Conservation (phyloP, 2,113 vertebrate genomes). For the Nibea albiflora region DNA sequence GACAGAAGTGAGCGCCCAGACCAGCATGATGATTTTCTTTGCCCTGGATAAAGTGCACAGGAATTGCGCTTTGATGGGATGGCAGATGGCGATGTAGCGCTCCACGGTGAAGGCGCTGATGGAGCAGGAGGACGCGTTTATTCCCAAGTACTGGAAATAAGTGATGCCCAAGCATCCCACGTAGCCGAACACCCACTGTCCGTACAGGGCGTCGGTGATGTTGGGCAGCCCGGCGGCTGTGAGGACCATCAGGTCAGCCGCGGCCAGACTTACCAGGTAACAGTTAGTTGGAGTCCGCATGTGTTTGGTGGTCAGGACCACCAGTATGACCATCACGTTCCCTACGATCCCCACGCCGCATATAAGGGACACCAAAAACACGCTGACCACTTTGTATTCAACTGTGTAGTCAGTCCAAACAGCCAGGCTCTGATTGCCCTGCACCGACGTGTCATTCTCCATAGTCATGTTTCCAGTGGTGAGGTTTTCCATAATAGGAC, state of each 20-base stretch:
- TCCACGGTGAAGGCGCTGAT: slow-evolving; percentile 98
- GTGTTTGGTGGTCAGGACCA: slow-evolving; percentile 96
- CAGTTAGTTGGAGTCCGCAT: slow-evolving; percentile 99
- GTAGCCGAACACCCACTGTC: slow-evolving; percentile 96
- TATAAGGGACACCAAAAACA: slow-evolving; percentile 90
- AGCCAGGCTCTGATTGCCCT: slow-evolving; percentile 86
- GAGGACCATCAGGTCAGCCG: slow-evolving; percentile 95
- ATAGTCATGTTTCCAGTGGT: slow-evolving; percentile 75
- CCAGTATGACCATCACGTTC: slow-evolving; percentile 97
- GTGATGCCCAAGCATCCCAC: slow-evolving; percentile 94
- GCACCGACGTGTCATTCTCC: slow-evolving; percentile 87
- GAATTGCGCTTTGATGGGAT: slow-evolving; percentile 97
- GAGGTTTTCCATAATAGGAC: slow-evolving; percentile 66
- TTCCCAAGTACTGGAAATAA: slow-evolving; percentile 96
- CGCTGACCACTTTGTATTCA: slow-evolving; percentile 92
- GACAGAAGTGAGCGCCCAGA: slow-evolving; percentile 93
- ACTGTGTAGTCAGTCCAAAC: slow-evolving; percentile 84
- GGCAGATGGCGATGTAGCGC: slow-evolving; percentile 98
- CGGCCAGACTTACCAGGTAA: slow-evolving; percentile 96
- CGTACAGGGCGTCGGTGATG: slow-evolving; percentile 92
- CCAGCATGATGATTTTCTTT: slow-evolving; percentile 95
- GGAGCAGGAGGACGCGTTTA: slow-evolving; percentile 97
- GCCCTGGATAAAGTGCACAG: slow-evolving; percentile 96
- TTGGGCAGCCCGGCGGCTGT: slow-evolving; percentile 96
- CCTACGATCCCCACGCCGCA: slow-evolving; percentile 95